A percentile compares a stretch with the other conserved stretches of the same genome.
Evolutionary conservation across 2,797 vertebrate species (phyloP).

Genomic region (Kryptolebias ocellatus): DNA sequence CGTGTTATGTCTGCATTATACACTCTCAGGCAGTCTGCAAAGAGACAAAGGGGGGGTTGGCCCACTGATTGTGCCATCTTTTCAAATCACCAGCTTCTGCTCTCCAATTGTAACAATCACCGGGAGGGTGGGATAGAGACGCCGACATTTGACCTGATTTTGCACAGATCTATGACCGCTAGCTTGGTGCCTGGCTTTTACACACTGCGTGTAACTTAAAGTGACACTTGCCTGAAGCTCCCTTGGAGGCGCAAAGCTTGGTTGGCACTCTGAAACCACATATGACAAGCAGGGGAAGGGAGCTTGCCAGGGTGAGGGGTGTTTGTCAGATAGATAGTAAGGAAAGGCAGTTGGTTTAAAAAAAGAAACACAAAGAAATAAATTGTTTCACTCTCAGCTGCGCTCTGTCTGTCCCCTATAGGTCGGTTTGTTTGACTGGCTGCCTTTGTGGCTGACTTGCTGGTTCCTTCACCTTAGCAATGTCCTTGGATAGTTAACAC

Average conservation of each 20-base stretch:
- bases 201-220: conserved; percentile 91
- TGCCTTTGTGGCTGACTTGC: conserved; percentile 29
- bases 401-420: conserved; percentile 16
- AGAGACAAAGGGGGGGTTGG: conserved; percentile 41
- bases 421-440: conserved; percentile 33
- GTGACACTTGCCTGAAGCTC: conserved; percentile 95
- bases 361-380: conserved; percentile 29
- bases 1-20: conserved; percentile 45
- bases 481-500: conserved; percentile 56
- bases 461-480: conserved; percentile 31
- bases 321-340: conserved; percentile 48
- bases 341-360: conserved; percentile 22
- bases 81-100: conserved; percentile 69
- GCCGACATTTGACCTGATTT: conserved; percentile 83
- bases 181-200: conserved; percentile 79
- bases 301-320: conserved; percentile 50
- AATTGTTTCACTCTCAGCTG: conserved; percentile 21
- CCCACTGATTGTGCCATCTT: conserved; percentile 64
- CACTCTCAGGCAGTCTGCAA: conserved; percentile 50
- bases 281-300: conserved; percentile 77
- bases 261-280: conserved; percentile 77
- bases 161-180: conserved; percentile 80
- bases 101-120: conserved; percentile 73
- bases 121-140: conserved; percentile 61
- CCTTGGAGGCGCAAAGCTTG: conserved; percentile 84